phyloP scores from a whole-genome alignment of 53 echinoderm and acorn worm species.

The Hippasteria phrygiana region DNA sequence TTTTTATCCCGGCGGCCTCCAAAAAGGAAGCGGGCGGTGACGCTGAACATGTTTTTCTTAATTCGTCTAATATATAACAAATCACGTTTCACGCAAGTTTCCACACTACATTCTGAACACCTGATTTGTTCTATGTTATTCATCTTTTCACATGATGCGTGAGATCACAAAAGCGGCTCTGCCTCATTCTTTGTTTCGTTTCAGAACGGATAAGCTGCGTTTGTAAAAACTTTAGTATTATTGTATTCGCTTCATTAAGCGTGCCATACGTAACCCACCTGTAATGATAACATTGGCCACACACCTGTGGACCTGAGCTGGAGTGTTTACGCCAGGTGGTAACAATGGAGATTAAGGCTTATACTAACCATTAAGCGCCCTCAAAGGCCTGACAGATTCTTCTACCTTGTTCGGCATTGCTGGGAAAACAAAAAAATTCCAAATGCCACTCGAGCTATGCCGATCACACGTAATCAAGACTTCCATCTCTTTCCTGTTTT shows the following conservation, averaged over 20 bases:
- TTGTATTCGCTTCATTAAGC: not conserved
- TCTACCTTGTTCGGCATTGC: constrained; percentile 32
- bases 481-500: not conserved
- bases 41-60: no score
- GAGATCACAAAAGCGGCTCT: no score
- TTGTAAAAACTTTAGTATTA: not conserved
- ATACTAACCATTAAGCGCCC: constrained; percentile 63
- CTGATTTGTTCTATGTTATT: no score
- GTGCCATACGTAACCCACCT: constrained; percentile 26
- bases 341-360: constrained; percentile 49
- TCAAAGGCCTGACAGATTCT: constrained; percentile 33
- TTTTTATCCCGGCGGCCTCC: no score
- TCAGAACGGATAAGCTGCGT: not conserved
- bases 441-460: constrained; percentile 31
- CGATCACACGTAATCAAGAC: constrained; percentile 58
- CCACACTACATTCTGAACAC: no score
- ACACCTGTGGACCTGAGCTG: constrained; percentile 30
- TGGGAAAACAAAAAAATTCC: constrained; percentile 49
- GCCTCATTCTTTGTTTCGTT: no score
- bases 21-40: no score
- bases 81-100: no score
- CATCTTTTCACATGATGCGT: no score
- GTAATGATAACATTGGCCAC: constrained; percentile 25
- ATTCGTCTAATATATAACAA: no score
- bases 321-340: constrained; percentile 44